Base-by-base conservation (phyloP, 2,888 invertebrate species). In the Phengaris alcon region DNA sequence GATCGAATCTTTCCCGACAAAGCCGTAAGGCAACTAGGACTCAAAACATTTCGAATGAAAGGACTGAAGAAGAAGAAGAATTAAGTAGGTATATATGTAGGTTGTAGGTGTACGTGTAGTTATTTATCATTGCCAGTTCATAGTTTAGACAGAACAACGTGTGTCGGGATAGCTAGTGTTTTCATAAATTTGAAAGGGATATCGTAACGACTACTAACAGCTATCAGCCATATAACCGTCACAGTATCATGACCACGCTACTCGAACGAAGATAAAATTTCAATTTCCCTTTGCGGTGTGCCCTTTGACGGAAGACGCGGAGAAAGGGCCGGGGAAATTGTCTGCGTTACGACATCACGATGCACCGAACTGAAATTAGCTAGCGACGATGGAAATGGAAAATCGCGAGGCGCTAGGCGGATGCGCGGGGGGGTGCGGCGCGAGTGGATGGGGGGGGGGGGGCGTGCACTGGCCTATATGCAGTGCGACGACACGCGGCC, bases 391-490 rank as follows among this genome's bases (percentile, higher is more conserved):
- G 91, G 87, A 91, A 92, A 91, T 92, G 91, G 91, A 91, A 92
- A 92, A 92, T 90, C 87, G 91, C 91, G 88, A 89, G 87, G 88
- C 89, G 88, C 88, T 88, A 82, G 84, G 83, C 82, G 82, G 85
- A 80, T 78, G 77, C 79, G 80, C 78, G 78, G 78, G 78, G 78
- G 79, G 77, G 76, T 75, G 75, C 68, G 69, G 70, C 73, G 75
- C 59, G 77, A 76, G 75, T 76, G 80, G 77, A 79, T n/a, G n/a
- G n/a, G n/a, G 79, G 77, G 81, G 81, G 79, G 77, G 82, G 82
- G 85, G 85, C 93, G 93, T 93, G 93, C 93, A 93, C 88, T 93
- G 93, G 90, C 93, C 93, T 93, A 93, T 93, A 93, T 93, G 93
- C 93, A 91, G 93, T 93, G 87, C 93, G 93, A 92, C 93, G 93